These are phyloP conservation scores for Antitype chi DNA, from an alignment of 2,888 invertebrate genomes.

Conservation along the genomic window DNA sequence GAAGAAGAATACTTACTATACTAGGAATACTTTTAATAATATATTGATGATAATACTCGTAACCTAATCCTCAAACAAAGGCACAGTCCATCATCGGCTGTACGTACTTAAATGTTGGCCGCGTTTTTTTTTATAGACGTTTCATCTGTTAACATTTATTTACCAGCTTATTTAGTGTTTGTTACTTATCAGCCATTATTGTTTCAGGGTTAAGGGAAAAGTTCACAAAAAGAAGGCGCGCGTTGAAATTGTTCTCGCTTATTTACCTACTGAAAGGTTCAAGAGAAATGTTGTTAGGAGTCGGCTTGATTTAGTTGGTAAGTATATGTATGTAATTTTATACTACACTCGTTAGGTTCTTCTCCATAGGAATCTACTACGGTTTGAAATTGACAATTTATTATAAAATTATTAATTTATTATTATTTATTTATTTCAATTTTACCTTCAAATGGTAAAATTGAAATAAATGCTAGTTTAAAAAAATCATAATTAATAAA, in stretches of 20 bases:
- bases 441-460: neutral
- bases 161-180: neutral
- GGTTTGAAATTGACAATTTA: neutral
- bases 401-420: too few relatives aligned
- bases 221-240: conserved; percentile 82
- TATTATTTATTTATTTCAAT: too few relatives aligned
- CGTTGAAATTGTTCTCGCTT: conserved; percentile 90
- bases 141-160: neutral
- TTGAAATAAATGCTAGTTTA: neutral
- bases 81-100: neutral
- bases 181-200: conserved; percentile 22
- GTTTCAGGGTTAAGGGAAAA: conserved; percentile 70
- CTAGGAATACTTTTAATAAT: neutral
- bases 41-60: neutral
- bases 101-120: neutral
- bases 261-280: conserved; percentile 91
- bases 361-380: neutral
- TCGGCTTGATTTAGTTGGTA: conserved; percentile 92
- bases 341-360: neutral
- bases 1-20: too few relatives aligned
- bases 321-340: conserved; percentile 44
- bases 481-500: neutral
- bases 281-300: conserved; percentile 92
- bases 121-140: neutral
- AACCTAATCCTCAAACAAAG: neutral